phyloP scores from a whole-genome alignment of 2,888 invertebrate species.

The Oscheius sp. region DNA sequence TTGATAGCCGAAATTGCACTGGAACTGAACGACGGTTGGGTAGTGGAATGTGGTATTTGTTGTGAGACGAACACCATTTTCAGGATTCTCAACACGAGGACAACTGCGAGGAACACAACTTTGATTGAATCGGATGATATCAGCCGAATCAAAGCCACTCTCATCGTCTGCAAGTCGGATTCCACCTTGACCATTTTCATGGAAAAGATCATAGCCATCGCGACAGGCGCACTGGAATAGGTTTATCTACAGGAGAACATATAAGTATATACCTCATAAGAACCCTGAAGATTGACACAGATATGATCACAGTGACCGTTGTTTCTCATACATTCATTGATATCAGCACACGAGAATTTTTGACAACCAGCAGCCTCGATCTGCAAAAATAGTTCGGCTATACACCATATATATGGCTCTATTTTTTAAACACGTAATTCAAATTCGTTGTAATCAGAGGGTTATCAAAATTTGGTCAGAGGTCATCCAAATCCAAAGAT shows the following conservation, averaged over 20 bases:
- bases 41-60: constrained; percentile 52
- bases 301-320: constrained; percentile 70
- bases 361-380: constrained; percentile 53
- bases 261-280: constrained; percentile 73
- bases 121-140: constrained; percentile 79
- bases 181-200: constrained; percentile 86
- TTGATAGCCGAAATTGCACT: constrained; percentile 82
- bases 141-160: constrained; percentile 85
- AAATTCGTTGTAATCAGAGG: background rate
- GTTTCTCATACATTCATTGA: constrained; percentile 67
- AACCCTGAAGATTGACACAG: constrained; percentile 75
- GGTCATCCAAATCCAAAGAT: background rate
- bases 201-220: constrained; percentile 88
- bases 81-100: constrained; percentile 57
- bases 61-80: constrained; percentile 67
- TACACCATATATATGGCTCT: background rate
- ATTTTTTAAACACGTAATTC: background rate
- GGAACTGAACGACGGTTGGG: constrained; percentile 81
- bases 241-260: background rate
- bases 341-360: constrained; percentile 55
- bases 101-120: constrained; percentile 65
- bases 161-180: constrained; percentile 86
- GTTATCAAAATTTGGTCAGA: background rate
- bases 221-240: constrained; percentile 41
- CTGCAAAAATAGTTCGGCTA: background rate